These are phyloP conservation scores for Cenopis cana DNA, from an alignment of 2,888 invertebrate species.

Conservation along the genomic window DNA sequence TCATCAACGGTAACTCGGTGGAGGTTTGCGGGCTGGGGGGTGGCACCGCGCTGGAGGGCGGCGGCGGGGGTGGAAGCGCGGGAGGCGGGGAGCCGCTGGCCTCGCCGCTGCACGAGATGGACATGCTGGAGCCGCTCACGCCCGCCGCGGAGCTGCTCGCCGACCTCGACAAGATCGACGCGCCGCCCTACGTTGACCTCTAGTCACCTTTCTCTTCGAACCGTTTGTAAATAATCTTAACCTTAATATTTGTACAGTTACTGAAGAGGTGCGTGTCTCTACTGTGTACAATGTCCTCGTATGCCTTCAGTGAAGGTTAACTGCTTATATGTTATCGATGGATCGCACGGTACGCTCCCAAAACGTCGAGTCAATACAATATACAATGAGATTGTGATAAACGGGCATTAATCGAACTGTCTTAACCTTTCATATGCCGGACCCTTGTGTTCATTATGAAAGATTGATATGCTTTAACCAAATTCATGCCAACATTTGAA, in stretches of 20 bases:
- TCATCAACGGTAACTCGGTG: conserved; percentile 86
- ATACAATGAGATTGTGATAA: conserved; percentile 68
- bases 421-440: background rate
- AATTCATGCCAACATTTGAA: conserved; percentile 2
- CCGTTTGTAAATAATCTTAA: conserved; percentile 63
- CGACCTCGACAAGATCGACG: conserved; percentile 79
- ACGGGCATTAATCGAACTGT: conserved; percentile 25
- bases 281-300: conserved; percentile 75
- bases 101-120: conserved; percentile 77
- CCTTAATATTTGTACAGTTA: conserved; percentile 73
- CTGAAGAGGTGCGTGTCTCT: conserved; percentile 69
- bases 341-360: conserved; percentile 68
- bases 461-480: too few species aligned
- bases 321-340: conserved; percentile 53
- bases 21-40: conserved; percentile 68
- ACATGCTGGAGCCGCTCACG: conserved; percentile 72
- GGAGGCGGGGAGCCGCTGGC: conserved; percentile 62
- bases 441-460: background rate
- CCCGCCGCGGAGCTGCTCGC: conserved; percentile 73
- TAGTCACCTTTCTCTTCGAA: conserved; percentile 65
- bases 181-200: conserved; percentile 78
- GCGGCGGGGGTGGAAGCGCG: too few species aligned
- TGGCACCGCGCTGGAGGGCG: conserved; percentile 66
- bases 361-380: conserved; percentile 74
- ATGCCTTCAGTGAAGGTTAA: conserved; percentile 82